These are phyloP conservation scores for Ailurus styani DNA, from an alignment of 2,113 vertebrate species.

Conservation along the genomic window DNA sequence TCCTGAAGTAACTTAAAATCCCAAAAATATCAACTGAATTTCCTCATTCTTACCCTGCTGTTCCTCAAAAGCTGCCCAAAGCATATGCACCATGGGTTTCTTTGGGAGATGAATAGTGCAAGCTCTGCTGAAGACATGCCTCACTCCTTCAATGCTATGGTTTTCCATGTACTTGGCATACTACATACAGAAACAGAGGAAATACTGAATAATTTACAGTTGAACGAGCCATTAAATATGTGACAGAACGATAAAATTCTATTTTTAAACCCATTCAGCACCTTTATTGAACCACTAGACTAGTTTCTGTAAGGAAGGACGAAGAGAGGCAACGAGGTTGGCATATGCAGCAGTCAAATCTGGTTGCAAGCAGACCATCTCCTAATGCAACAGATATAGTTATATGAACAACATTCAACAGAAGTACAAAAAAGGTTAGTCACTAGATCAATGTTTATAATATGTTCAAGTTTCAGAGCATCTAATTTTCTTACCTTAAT, in stretches of 20 bases:
- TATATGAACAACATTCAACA: slow-evolving; percentile 99
- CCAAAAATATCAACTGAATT: not conserved
- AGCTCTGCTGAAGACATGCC: slow-evolving; percentile 97
- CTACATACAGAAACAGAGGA: slow-evolving; percentile 89
- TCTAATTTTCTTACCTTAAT: slow-evolving; percentile 91
- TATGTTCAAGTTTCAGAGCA: slow-evolving; percentile 70
- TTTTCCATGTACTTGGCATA: slow-evolving; percentile 99
- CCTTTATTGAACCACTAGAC: slow-evolving; percentile 99
- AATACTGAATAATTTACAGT: slow-evolving; percentile 80
- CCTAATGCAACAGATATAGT: slow-evolving; percentile 99
- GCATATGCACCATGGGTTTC: slow-evolving; percentile 95
- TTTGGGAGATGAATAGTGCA: slow-evolving; percentile 95
- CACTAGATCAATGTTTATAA: slow-evolving; percentile 92
- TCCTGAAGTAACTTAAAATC: not conserved
- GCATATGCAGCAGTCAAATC: slow-evolving; percentile 99
- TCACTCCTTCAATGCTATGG: slow-evolving; percentile 95
- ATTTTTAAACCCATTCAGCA: slow-evolving; percentile 99
- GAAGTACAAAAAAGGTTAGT: slow-evolving; percentile 97
- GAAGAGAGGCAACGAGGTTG: slow-evolving; percentile 99
- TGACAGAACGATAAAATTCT: slow-evolving; percentile 99
- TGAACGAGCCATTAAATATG: slow-evolving; percentile 87
- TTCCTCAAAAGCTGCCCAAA: slow-evolving; percentile 98
- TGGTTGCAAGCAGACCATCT: slow-evolving; percentile 99
- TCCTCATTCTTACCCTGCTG: slow-evolving; percentile 91
- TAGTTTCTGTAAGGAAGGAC: slow-evolving; percentile 99